Conservation (phyloP, 1,140 invertebrate species). For the Drosophila athabasca region DNA sequence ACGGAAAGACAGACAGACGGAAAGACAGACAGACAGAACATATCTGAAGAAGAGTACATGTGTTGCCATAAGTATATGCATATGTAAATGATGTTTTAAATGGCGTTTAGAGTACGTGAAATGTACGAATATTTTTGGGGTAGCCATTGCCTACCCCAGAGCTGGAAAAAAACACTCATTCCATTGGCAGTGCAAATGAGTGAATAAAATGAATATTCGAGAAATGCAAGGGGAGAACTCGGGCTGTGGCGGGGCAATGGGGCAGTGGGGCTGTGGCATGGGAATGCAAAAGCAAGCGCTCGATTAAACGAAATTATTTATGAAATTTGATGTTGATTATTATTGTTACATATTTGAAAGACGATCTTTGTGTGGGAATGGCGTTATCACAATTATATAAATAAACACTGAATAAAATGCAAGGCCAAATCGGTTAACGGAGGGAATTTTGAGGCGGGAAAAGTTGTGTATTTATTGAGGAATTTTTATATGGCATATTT, state of each 20-base stretch:
- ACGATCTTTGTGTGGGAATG: conserved; percentile 49
- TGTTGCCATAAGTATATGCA: conserved; percentile 36
- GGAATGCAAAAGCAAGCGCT: conserved; percentile 24
- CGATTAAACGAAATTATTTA: conserved; percentile 26
- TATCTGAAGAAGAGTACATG: not conserved
- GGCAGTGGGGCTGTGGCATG: conserved; percentile 14
- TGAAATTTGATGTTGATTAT: conserved; percentile 11
- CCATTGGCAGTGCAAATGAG: not conserved
- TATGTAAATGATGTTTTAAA: conserved; percentile 47
- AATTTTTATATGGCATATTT: no score
- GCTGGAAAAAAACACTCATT: conserved; percentile 23
- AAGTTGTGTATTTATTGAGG: no score
- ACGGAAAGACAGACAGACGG: no score
- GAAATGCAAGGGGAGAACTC: conserved; percentile 36
- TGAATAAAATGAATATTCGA: conserved; percentile 42
- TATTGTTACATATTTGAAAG: conserved; percentile 27
- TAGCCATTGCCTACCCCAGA: no score
- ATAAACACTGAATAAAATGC: not conserved
- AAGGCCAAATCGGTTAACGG: conserved; percentile 33
- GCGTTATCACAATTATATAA: conserved; percentile 22
- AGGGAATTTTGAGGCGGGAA: no score
- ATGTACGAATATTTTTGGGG: conserved; percentile 46
- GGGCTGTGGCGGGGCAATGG: no score
- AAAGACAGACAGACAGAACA: no score
- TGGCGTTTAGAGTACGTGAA: conserved; percentile 56